Evolutionary conservation across 2,797 vertebrate species (phyloP).

Genomic region (Sebastes alutus): DNA sequence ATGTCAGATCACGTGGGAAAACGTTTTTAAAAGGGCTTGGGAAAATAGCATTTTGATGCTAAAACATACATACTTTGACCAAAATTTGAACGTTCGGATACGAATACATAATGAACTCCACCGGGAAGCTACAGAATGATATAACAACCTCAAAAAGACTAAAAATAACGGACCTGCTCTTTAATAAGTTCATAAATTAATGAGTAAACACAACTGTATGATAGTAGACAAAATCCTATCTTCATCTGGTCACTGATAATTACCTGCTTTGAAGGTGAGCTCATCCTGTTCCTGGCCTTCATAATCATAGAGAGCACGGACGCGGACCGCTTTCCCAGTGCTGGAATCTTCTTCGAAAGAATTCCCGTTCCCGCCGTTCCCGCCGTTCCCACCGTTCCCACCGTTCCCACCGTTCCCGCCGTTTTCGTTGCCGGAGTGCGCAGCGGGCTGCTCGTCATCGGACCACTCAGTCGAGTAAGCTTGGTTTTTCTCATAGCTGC

Average conservation of each 20-base stretch:
- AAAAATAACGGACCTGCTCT: too few species aligned
- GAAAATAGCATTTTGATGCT: too few species aligned
- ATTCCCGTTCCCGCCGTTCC: conserved; percentile 86
- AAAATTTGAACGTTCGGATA: too few species aligned
- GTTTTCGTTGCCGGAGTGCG: conserved; percentile 90
- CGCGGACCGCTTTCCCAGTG: conserved; percentile 82
- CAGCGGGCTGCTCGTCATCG: conserved; percentile 51
- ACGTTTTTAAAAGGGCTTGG: too few species aligned
- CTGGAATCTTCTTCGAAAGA: conserved; percentile 92
- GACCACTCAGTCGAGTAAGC: too few species aligned
- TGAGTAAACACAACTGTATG: neutral
- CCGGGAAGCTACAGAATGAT: too few species aligned
- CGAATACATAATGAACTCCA: too few species aligned
- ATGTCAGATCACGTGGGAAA: too few species aligned
- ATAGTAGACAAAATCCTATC: neutral
- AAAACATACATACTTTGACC: too few species aligned
- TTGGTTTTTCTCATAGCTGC: too few species aligned
- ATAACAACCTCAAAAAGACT: too few species aligned
- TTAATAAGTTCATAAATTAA: neutral
- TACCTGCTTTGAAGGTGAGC: conserved; percentile 97
- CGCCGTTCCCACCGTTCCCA: conserved; percentile 75
- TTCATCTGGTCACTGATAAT: neutral
- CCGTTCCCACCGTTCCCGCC: conserved; percentile 84
- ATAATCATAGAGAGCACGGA: conserved; percentile 96
- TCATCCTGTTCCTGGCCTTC: conserved; percentile 98